Conservation (phyloP, 1,140 invertebrate genomes). For the Euglossa dilemma region DNA sequence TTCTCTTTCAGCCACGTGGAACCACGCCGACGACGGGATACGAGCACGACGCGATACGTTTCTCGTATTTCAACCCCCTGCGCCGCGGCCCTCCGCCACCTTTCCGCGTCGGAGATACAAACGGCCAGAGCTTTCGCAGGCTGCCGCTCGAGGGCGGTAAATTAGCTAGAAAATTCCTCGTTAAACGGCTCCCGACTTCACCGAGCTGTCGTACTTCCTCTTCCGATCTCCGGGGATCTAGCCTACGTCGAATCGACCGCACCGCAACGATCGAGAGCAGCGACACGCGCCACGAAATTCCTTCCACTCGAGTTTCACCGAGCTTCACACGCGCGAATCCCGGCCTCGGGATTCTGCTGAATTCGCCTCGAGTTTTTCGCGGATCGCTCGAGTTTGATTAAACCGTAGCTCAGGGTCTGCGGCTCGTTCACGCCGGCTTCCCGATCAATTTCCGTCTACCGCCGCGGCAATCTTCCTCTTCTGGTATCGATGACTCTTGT, state of each 20-base stretch:
- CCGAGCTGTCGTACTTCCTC: too few relatives aligned
- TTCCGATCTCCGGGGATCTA: too few relatives aligned
- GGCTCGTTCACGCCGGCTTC: background rate
- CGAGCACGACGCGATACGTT: constrained; percentile 57
- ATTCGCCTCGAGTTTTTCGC: background rate
- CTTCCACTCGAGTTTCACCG: too few relatives aligned
- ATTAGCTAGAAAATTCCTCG: background rate
- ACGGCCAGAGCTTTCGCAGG: background rate
- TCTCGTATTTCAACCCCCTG: constrained; percentile 58
- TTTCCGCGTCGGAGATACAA: background rate
- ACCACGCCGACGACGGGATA: constrained; percentile 29
- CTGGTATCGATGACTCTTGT: background rate
- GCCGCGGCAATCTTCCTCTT: too few relatives aligned
- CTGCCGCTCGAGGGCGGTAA: background rate
- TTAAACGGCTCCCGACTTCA: too few relatives aligned
- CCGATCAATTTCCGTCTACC: background rate
- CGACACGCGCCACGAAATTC: too few relatives aligned
- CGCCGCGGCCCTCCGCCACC: background rate
- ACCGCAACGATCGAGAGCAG: too few relatives aligned
- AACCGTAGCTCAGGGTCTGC: too few relatives aligned
- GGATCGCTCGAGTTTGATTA: too few relatives aligned
- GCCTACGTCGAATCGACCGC: too few relatives aligned
- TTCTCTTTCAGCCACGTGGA: constrained; percentile 53
- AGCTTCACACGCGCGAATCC: too few relatives aligned
- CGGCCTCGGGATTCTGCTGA: background rate